phyloP scores from a whole-genome alignment of 2,113 vertebrate species.

The Nannobrachium achirus region DNA sequence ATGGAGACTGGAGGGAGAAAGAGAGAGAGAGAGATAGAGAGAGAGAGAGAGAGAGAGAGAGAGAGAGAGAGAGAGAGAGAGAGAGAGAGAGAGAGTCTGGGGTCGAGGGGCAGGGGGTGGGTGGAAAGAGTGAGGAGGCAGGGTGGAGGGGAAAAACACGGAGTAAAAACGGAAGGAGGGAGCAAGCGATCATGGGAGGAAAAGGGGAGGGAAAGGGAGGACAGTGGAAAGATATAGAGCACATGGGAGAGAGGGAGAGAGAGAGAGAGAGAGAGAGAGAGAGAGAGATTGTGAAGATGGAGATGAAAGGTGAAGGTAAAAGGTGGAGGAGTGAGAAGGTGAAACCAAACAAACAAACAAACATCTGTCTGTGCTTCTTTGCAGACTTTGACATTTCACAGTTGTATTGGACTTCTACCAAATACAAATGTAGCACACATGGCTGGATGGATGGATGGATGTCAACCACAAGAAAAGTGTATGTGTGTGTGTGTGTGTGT shows the following conservation, averaged over 20 bases:
- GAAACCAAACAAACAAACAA: background rate
- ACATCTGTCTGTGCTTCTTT: background rate
- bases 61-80: conserved; percentile 20
- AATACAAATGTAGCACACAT: background rate
- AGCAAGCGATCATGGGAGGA: background rate
- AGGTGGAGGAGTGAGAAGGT: background rate
- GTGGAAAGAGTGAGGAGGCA: background rate
- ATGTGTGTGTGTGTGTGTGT: background rate
- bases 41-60: conserved; percentile 4
- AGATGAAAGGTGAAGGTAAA: background rate
- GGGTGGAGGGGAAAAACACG: background rate
- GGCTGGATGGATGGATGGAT: background rate
- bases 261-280: background rate
- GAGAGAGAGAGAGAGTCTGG: background rate
- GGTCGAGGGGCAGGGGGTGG: conserved; percentile 4
- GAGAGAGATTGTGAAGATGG: background rate
- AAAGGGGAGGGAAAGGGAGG: background rate
- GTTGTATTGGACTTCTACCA: background rate
- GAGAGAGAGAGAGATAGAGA: background rate
- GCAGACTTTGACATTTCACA: background rate
- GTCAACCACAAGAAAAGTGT: background rate
- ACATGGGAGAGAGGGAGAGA: background rate
- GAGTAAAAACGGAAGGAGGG: background rate
- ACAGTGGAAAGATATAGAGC: background rate
- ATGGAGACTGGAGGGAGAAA: conserved; percentile 28